These are phyloP conservation scores for Volucella inflata DNA, from an alignment of 2,888 invertebrate genomes.

Conservation along the genomic window DNA sequence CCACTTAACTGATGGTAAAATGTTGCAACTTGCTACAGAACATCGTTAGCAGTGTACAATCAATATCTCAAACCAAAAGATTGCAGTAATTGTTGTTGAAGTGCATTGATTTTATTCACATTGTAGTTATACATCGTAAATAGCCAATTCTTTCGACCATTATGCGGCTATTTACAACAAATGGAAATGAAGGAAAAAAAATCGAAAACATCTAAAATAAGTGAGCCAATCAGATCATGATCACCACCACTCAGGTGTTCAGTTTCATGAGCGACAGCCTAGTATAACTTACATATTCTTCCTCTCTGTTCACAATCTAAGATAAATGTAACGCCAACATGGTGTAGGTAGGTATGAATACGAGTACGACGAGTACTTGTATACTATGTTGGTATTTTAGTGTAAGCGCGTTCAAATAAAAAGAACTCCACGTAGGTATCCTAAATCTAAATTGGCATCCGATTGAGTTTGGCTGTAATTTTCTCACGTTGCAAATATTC, in stretches of 20 bases:
- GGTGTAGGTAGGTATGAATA: conserved; percentile 56
- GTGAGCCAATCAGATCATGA: conserved; percentile 71
- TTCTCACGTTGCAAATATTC: conserved; percentile 71
- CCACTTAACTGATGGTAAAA: no score
- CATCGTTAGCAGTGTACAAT: neutral
- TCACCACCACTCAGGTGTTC: conserved; percentile 73
- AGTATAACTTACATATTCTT: conserved; percentile 68
- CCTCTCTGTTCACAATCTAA: conserved; percentile 56
- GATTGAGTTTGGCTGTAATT: conserved; percentile 61
- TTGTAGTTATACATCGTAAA: conserved; percentile 34
- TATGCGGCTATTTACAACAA: conserved; percentile 55
- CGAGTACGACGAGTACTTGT: neutral
- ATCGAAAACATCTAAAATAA: conserved; percentile 34
- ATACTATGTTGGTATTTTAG: neutral
- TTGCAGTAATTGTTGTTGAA: conserved; percentile 53
- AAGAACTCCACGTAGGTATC: conserved; percentile 59
- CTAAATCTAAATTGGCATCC: conserved; percentile 75
- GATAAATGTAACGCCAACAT: conserved; percentile 57
- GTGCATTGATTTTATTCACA: conserved; percentile 26
- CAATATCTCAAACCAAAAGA: conserved; percentile 38
- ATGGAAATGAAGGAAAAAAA: conserved; percentile 27
- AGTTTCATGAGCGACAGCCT: conserved; percentile 74
- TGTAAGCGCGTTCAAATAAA: conserved; percentile 48
- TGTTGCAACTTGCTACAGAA: no score
- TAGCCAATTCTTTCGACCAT: conserved; percentile 56